Evolutionary conservation across 2,888 invertebrate genomes (phyloP).

Genomic region (Sarcophaga subvicina): DNA sequence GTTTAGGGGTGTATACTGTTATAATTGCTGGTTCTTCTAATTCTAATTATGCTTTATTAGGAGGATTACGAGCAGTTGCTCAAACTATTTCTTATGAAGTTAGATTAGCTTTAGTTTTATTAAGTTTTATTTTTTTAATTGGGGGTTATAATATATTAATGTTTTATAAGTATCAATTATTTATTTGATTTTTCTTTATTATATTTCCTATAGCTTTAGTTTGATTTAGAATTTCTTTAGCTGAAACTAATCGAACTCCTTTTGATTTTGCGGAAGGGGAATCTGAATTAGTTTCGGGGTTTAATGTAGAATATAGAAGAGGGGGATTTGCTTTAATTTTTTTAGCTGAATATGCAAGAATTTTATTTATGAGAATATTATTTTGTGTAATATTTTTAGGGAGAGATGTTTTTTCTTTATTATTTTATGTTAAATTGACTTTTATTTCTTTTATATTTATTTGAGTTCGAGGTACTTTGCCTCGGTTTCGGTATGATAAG

Average conservation of each 20-base stretch:
- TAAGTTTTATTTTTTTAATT: slow-evolving; percentile 84
- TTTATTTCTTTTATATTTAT: slow-evolving; percentile 85
- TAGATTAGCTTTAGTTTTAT: slow-evolving; percentile 86
- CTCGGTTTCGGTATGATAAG: slow-evolving; percentile 90
- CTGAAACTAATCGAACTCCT: slow-evolving; percentile 88
- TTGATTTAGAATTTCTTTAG: slow-evolving; percentile 85
- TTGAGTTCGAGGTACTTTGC: slow-evolving; percentile 86
- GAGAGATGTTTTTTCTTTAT: slow-evolving; percentile 81
- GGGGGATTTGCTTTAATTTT: slow-evolving; percentile 88
- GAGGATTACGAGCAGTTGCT: slow-evolving; percentile 86
- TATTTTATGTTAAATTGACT: slow-evolving; percentile 84
- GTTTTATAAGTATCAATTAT: slow-evolving; percentile 83
- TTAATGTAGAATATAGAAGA: slow-evolving; percentile 90
- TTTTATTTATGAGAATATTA: slow-evolving; percentile 87
- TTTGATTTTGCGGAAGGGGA: slow-evolving; percentile 92
- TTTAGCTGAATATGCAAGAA: slow-evolving; percentile 87
- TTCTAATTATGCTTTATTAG: slow-evolving; percentile 88
- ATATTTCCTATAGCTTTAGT: slow-evolving; percentile 84
- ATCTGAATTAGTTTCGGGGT: slow-evolving; percentile 90
- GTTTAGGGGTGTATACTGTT: slow-evolving; percentile 85
- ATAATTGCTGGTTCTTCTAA: slow-evolving; percentile 87
- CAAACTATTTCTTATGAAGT: slow-evolving; percentile 91
- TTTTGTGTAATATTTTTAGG: slow-evolving; percentile 85
- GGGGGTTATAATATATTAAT: slow-evolving; percentile 83
- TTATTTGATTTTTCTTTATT: slow-evolving; percentile 84